Conservation (phyloP, 2,113 vertebrate genomes). For the Zosterops lateralis region DNA sequence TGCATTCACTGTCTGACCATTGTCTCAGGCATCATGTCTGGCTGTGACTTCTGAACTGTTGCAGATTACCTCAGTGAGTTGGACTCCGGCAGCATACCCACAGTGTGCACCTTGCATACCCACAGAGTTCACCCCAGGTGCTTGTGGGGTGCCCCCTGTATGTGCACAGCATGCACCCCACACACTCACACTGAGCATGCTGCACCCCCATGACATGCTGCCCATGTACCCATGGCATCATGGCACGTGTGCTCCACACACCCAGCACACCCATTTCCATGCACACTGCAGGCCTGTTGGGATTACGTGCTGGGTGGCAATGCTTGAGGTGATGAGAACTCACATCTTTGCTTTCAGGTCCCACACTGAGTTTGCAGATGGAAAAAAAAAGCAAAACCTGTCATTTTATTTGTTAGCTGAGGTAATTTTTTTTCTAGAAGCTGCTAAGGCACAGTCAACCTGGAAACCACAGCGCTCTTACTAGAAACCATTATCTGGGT, state of each 20-base stretch:
- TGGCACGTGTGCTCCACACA: background rate
- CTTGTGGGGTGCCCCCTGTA: accelerated
- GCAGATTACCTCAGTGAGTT: background rate
- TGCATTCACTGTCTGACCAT: accelerated
- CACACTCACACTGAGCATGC: background rate
- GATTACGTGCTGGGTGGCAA: accelerated
- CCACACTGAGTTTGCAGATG: background rate
- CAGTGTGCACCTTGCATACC: accelerated
- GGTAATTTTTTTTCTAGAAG: background rate
- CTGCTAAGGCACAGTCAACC: background rate
- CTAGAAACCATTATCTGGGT: background rate
- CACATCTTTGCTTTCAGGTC: background rate
- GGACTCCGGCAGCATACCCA: accelerated
- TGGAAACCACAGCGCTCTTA: background rate
- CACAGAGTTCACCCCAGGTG: accelerated
- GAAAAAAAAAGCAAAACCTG: background rate
- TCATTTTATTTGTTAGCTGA: background rate
- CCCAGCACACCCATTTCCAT: accelerated
- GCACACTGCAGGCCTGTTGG: background rate
- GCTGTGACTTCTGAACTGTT: background rate
- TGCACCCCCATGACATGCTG: accelerated
- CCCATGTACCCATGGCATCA: background rate
- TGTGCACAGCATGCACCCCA: background rate
- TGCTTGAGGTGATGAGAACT: background rate
- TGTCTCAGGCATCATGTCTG: background rate